A percentile compares a stretch with the other conserved stretches of the same genome.
These are phyloP conservation scores for Deladenus siricidicola DNA, from an alignment of 2,888 invertebrate species.

Conservation along the genomic window DNA sequence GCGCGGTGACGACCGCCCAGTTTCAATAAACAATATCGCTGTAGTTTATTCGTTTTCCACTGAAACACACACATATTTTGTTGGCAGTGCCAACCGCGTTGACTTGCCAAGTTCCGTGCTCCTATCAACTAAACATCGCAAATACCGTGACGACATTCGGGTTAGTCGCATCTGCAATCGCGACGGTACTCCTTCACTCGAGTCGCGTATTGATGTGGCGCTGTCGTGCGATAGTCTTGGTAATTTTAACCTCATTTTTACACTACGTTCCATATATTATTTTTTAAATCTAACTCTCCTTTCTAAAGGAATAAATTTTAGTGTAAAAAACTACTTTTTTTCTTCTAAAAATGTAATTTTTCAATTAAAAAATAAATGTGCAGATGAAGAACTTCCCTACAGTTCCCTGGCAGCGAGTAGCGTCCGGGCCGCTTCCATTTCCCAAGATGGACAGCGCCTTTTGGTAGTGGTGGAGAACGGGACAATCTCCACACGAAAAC, in stretches of 20 bases:
- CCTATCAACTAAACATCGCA: background rate
- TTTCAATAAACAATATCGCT: background rate
- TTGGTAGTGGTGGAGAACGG: conserved; percentile 11
- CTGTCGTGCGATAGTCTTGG: conserved; percentile 22
- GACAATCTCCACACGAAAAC: too few species aligned
- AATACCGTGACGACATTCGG: conserved; percentile 17
- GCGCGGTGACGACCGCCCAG: too few species aligned
- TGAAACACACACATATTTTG: conserved; percentile 5
- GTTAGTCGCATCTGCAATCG: conserved; percentile 26
- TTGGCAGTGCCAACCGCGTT: conserved; percentile 11
- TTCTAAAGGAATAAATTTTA: background rate
- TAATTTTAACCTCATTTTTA: too few species aligned
- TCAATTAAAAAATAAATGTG: background rate
- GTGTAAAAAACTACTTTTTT: too few species aligned
- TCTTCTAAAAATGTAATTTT: too few species aligned
- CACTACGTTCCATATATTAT: too few species aligned
- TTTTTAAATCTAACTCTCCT: background rate
- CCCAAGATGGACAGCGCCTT: conserved; percentile 3
- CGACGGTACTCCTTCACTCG: conserved; percentile 23
- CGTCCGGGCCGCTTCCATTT: conserved; percentile 7
- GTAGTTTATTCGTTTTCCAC: conserved; percentile 3
- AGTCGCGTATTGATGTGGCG: conserved; percentile 27
- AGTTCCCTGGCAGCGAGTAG: background rate
- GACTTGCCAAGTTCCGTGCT: conserved; percentile 9
- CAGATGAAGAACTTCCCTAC: background rate